Conservation (phyloP, 2,888 invertebrate species). For the Drosophila parthenogenetica region DNA sequence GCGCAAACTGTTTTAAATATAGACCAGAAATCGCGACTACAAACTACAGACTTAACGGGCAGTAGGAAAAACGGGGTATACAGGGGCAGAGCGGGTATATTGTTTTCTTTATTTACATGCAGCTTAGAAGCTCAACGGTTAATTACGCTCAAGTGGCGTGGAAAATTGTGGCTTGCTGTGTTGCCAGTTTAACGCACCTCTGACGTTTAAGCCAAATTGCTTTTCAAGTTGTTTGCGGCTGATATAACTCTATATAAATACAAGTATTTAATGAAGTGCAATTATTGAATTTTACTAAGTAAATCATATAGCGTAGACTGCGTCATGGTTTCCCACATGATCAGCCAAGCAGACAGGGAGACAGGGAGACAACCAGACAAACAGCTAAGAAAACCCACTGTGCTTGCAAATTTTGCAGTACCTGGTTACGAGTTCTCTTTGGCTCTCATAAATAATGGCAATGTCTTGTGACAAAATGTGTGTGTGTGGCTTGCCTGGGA, state of each 20-base stretch:
- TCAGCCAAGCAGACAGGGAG: neutral
- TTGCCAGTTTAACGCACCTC: slow-evolving; percentile 17
- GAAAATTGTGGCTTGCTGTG: slow-evolving; percentile 70
- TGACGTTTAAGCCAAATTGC: slow-evolving; percentile 77
- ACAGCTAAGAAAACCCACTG: slow-evolving; percentile 21
- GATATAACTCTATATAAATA: slow-evolving; percentile 56
- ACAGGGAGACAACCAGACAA: neutral
- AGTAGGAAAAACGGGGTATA: neutral
- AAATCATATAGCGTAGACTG: slow-evolving; percentile 60
- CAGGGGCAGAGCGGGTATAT: slow-evolving; percentile 2
- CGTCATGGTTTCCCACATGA: slow-evolving; percentile 74
- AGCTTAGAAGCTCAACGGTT: slow-evolving; percentile 73
- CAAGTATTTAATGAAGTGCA: slow-evolving; percentile 72
- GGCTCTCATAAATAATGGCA: slow-evolving; percentile 69
- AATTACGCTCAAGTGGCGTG: slow-evolving; percentile 80
- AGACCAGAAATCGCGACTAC: slow-evolving; percentile 37
- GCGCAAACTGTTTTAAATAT: slow-evolving; percentile 68
- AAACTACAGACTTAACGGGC: neutral
- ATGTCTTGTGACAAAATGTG: slow-evolving; percentile 75
- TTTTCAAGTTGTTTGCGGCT: slow-evolving; percentile 59
- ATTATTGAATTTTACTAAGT: slow-evolving; percentile 67
- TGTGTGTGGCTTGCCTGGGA: slow-evolving; percentile 72
- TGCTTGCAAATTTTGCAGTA: slow-evolving; percentile 56
- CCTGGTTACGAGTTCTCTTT: slow-evolving; percentile 36
- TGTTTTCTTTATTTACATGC: slow-evolving; percentile 56